These are phyloP conservation scores for Idris sp. DNA, from an alignment of 1,140 invertebrate genomes.

Conservation along the genomic window DNA sequence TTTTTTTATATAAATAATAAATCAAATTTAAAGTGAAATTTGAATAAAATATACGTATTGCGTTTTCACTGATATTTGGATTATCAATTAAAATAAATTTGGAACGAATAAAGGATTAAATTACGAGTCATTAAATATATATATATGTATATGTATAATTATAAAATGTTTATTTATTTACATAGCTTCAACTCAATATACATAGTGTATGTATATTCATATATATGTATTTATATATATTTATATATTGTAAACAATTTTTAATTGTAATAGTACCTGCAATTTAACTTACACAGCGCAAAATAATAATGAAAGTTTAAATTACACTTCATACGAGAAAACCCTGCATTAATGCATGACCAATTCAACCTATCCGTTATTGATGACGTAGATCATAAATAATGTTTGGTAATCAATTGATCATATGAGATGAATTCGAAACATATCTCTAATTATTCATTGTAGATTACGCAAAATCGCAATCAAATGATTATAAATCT, in stretches of 20 bases:
- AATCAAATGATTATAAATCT: background rate
- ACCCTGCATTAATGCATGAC: slow-evolving; percentile 8
- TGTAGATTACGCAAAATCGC: background rate
- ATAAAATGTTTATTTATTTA: slow-evolving; percentile 62
- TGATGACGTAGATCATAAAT: slow-evolving; percentile 8
- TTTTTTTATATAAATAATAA: no score
- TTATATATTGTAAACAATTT: slow-evolving; percentile 51
- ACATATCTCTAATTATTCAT: no score
- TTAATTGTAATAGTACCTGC: slow-evolving; percentile 51
- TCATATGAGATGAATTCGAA: no score
- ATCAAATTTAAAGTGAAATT: no score
- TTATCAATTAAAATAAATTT: no score
- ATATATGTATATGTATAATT: slow-evolving; percentile 54
- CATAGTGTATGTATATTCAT: slow-evolving; percentile 29
- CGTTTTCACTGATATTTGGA: no score
- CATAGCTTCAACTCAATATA: slow-evolving; percentile 55
- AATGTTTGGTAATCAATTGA: slow-evolving; percentile 1
- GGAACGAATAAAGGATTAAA: no score
- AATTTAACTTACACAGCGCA: slow-evolving; percentile 47
- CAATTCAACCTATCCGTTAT: slow-evolving; percentile 26
- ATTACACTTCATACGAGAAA: slow-evolving; percentile 32
- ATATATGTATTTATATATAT: slow-evolving; percentile 34
- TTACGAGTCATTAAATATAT: no score
- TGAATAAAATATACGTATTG: no score
- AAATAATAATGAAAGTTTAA: slow-evolving; percentile 32